phyloP scores from a whole-genome alignment of 2,113 vertebrate genomes.

The Misgurnus mizolepis region DNA sequence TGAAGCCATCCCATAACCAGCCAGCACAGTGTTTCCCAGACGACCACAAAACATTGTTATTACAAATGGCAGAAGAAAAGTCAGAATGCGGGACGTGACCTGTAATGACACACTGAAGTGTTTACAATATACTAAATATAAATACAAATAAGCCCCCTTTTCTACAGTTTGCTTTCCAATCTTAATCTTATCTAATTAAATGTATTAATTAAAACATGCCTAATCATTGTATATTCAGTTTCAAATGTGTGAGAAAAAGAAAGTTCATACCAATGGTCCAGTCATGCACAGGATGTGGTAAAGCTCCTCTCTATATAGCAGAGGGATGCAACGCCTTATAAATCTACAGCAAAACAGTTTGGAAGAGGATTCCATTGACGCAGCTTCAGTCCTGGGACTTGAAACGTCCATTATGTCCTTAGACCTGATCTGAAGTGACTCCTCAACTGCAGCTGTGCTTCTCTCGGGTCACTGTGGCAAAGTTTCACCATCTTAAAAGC shows the following conservation, averaged over 20 bases:
- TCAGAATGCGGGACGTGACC: constrained; percentile 7
- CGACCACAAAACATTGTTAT: constrained; percentile 76
- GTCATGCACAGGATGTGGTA: constrained; percentile 73
- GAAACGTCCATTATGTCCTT: constrained; percentile 35
- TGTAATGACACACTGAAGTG: constrained; percentile 6
- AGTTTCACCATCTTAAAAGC: constrained; percentile 56
- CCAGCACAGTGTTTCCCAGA: constrained; percentile 86
- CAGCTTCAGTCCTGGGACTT: constrained; percentile 41
- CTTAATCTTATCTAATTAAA: too few relatives aligned
- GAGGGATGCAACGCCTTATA: constrained; percentile 61
- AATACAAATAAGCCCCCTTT: too few relatives aligned
- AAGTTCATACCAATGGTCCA: constrained; percentile 70
- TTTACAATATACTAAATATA: neutral
- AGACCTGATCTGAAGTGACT: constrained; percentile 23
- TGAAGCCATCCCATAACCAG: constrained; percentile 84
- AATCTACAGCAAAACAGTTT: constrained; percentile 65
- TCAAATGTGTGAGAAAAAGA: neutral
- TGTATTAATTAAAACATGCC: too few relatives aligned
- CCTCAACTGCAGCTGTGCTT: constrained; percentile 40
- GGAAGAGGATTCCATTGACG: constrained; percentile 53
- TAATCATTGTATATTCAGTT: too few relatives aligned
- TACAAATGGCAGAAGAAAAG: constrained; percentile 9
- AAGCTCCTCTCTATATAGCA: constrained; percentile 67
- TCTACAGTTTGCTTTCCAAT: too few relatives aligned
- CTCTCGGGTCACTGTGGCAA: constrained; percentile 39